Base-by-base conservation (phyloP, 2,113 vertebrate species). In the Corvus moneduloides region DNA sequence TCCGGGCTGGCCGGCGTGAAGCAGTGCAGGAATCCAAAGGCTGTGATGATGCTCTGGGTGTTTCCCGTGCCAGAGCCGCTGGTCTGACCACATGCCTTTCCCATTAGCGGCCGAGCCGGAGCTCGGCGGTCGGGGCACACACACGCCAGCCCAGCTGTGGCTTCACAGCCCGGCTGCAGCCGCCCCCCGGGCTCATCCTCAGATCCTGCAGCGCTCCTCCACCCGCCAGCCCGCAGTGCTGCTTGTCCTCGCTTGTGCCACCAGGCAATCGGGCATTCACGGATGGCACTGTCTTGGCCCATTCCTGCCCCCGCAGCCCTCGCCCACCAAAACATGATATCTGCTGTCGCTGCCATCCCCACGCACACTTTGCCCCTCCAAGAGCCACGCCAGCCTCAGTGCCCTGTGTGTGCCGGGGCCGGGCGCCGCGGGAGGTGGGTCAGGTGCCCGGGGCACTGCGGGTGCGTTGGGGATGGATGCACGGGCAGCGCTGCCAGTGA, bases 351-450 rank as follows among this genome's bases (percentile, higher is more conserved):
- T 63, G 73, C 49, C 54, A 6, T 66, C 93, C 37, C 52, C 9
- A 0, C 0, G 0, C 51, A 71, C 84, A 30, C 72, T 86, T 79
- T 78, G 87, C 24, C 52, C 62, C 37, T 41, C 7, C 80, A 3
- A 61, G 79, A 66, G 71, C 62, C 32, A 7, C 1, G 6, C 61
- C 94, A 96, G 98, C 97, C 98, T 95, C 96, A 59, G 97, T 96
- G 97, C 27, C 63, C 58, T 3, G 35, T 9, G 35, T 4, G 37
- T 2, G 6, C 6, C 6, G 1, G 35, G 96, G 95, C 97, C 77
- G 90, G 98, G 97, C 66, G 81, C 98, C 94, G 96, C 91, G 56
- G 98, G 97, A 98, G 97, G 97, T 41, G 93, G 98, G 96, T 94
- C 64, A 52, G 84, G 94, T 98, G 97, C 98, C 97, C 79, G 95